Evolutionary conservation across 2,113 vertebrate genomes (phyloP), one percentile per base, ranked within the genome.

Genomic region (Atlantisia rogersi): DNA sequence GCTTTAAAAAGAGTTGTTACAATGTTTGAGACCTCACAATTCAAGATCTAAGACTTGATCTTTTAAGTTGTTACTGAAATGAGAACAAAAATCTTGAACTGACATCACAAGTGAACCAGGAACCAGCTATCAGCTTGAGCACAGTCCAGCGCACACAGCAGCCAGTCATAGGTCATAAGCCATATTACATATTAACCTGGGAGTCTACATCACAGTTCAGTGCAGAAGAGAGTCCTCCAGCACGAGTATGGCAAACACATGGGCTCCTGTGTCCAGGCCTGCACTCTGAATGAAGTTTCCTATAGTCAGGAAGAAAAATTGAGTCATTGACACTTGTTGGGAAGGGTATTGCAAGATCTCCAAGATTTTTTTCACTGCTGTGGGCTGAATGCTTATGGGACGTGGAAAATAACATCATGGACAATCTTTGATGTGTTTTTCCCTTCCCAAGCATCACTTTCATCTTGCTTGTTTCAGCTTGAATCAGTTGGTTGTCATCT

Each of bases 171-270:
- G 40, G 22, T 15, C 52, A 17, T 8, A 17, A 82, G 44, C 31
- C 9, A 5, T 52, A 2, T 15, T 26, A 25, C 7, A 12, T 44
- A 22, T 39, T 25, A 63, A 15, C 10, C 31, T 25, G 3, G 20
- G 16, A 53, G 9, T 2, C 2, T 0, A 55, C 31, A 55, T 1
- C 4, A 2, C 22, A 48, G 42, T 65, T 71, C 1, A 1, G 25
- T 16, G 15, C 19, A 39, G 46, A 42, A 42, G 63, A 67, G 22
- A 52, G 50, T 37, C 29, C 42, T 79, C 12, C 31, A 50, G 46
- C 37, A 18, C 2, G 5, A 31, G 7, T 0, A 16, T 44, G 67
- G 29, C 16, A 63, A 90, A 48, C 46, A 78, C 8, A 35, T 8
- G 17, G 26, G 22, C 62, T 68, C 31, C 53, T 76, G 15, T 35